A percentile compares a stretch with the other conserved stretches of the same genome.
phyloP scores from a whole-genome alignment of 2,888 invertebrate species.

The Therioaphis trifolii region DNA sequence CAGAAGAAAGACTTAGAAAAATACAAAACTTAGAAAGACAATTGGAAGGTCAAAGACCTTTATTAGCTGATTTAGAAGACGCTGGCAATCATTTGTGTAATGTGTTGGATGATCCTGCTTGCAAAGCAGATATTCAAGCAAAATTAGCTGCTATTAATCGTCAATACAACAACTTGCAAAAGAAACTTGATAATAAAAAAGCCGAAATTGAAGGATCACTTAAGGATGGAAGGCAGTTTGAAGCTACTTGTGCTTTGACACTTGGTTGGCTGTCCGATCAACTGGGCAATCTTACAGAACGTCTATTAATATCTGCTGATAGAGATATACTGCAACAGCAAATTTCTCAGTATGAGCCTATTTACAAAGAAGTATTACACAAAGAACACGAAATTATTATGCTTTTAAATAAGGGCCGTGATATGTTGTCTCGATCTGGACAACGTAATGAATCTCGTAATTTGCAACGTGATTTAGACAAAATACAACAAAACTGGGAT shows the following conservation, averaged over 20 bases:
- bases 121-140: slow-evolving; percentile 88
- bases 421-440: slow-evolving; percentile 73
- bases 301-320: slow-evolving; percentile 88
- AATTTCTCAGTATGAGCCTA: slow-evolving; percentile 87
- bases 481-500: slow-evolving; percentile 92
- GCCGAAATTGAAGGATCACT: slow-evolving; percentile 84
- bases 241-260: slow-evolving; percentile 87
- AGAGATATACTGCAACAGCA: slow-evolving; percentile 85
- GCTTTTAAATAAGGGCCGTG: slow-evolving; percentile 89
- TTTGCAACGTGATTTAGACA: slow-evolving; percentile 84
- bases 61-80: slow-evolving; percentile 88
- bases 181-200: slow-evolving; percentile 88
- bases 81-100: slow-evolving; percentile 89
- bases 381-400: slow-evolving; percentile 94
- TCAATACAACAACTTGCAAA: slow-evolving; percentile 87
- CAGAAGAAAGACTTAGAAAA: slow-evolving; percentile 87
- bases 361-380: slow-evolving; percentile 88
- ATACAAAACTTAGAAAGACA: slow-evolving; percentile 85
- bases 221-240: slow-evolving; percentile 89
- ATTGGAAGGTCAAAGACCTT: slow-evolving; percentile 87
- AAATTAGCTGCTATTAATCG: slow-evolving; percentile 88
- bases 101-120: slow-evolving; percentile 89
- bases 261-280: slow-evolving; percentile 90
- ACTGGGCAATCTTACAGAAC: slow-evolving; percentile 79
- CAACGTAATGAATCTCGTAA: slow-evolving; percentile 73